Evolutionary conservation across 2,888 invertebrate species (phyloP), one percentile per base, ranked within the genome.

Genomic region (Arge pagana): DNA sequence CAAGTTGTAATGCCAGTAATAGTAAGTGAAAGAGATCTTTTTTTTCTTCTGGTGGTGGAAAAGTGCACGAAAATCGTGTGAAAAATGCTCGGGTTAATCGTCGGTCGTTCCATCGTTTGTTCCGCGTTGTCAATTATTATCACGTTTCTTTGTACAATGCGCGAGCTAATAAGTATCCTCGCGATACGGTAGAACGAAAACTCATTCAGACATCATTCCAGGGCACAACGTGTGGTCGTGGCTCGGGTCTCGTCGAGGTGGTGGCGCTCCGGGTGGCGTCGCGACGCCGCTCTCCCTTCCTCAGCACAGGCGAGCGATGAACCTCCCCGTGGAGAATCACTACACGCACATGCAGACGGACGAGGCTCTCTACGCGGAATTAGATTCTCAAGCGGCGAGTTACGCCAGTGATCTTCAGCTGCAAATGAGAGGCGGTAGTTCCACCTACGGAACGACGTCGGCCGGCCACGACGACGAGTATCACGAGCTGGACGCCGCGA

Each of bases 301-400:
- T 19, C 76, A 73, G 50, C 76, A 76, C 56, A 63, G 75, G 55
- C 66, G 75, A 41, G 65, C 74, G 18, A 70, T 74, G 60, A 76
- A 74, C 63, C 69, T 74, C 16, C 80, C 79, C 3, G 85, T 83
- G 10, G 86, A 86, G 73, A 87, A 87, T 70, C 87, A 87, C 70
- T 87, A 87, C 71, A 87, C 87, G 4, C 85, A 85, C 69, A 85
- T 87, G 83, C 86, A 85, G 59, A 82, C 74, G 18, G 85, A 85
- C 65, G 85, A 85, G 67, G 86, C 86, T 1, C 79, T 88, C 11
- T 88, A 88, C 68, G 87, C 87, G 5, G 87, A 88, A 73, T 74
- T 88, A 60, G 87, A 88, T 71, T 79, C 84, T 39, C 84, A 85
- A 65, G 78, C 72, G 52, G 72, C 75, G 55, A 76, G 76, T 64